Evolutionary conservation across 2,888 invertebrate genomes (phyloP).

Genomic region (Epistrophe grossulariae): DNA sequence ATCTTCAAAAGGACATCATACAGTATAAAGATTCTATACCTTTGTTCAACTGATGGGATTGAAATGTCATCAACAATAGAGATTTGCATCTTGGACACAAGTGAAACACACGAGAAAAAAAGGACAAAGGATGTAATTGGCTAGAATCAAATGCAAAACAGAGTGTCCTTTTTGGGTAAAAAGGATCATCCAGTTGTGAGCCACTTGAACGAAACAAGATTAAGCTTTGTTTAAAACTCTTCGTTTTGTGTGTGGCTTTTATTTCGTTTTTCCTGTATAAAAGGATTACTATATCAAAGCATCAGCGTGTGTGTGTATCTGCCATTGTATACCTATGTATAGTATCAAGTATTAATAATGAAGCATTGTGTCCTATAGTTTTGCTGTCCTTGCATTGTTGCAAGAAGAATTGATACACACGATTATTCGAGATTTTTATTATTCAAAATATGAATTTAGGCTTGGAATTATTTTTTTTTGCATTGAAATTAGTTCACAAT

Average conservation of each 20-base stretch:
- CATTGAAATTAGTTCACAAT: conserved; percentile 15
- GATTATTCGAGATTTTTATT: conserved; percentile 56
- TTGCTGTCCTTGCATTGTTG: conserved; percentile 56
- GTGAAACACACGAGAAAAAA: background rate
- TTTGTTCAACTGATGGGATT: conserved; percentile 58
- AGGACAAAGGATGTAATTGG: conserved; percentile 71
- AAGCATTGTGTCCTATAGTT: background rate
- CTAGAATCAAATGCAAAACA: conserved; percentile 31
- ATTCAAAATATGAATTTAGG: conserved; percentile 40
- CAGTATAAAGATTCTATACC: background rate
- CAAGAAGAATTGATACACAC: conserved; percentile 23
- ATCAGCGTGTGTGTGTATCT: conserved; percentile 30
- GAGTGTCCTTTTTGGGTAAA: conserved; percentile 37
- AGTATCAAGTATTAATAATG: background rate
- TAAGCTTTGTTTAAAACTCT: conserved; percentile 29
- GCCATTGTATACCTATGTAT: conserved; percentile 5
- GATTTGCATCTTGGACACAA: conserved; percentile 63
- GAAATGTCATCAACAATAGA: conserved; percentile 69
- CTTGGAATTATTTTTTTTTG: conserved; percentile 7
- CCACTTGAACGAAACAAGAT: conserved; percentile 75
- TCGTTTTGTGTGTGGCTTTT: conserved; percentile 29
- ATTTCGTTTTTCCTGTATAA: conserved; percentile 16
- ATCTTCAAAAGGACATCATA: conserved; percentile 66
- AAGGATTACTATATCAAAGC: conserved; percentile 54
- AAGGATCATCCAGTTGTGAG: conserved; percentile 55